Evolutionary conservation across 2,888 invertebrate genomes (phyloP).

Genomic region (Sclerodermus sp.): DNA sequence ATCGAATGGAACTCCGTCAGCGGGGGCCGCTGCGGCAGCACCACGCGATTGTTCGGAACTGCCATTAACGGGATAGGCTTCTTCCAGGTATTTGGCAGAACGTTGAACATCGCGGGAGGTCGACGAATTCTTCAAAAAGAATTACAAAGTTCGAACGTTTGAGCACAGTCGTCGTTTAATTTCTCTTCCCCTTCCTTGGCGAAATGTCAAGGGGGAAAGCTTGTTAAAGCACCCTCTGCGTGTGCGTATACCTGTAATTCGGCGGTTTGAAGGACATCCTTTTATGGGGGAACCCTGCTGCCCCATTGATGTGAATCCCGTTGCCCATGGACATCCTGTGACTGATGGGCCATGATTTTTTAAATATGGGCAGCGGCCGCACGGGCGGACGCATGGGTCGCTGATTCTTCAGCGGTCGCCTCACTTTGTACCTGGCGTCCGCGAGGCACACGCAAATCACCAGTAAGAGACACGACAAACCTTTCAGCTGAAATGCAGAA

Average conservation of each 20-base stretch:
- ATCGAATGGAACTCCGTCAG: conserved; percentile 46
- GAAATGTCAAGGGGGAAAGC: too few species aligned
- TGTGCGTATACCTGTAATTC: conserved; percentile 48
- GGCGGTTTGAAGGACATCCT: conserved; percentile 38
- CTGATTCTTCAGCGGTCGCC: conserved; percentile 40
- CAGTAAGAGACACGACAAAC: conserved; percentile 41
- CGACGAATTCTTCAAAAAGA: conserved; percentile 35
- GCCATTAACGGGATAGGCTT: conserved; percentile 37
- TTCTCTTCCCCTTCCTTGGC: too few species aligned
- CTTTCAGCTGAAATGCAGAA: conserved; percentile 32
- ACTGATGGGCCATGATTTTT: conserved; percentile 46
- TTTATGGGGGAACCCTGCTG: conserved; percentile 35
- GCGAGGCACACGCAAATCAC: conserved; percentile 35
- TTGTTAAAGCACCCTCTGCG: too few species aligned
- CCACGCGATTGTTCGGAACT: conserved; percentile 31
- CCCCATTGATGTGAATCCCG: conserved; percentile 35
- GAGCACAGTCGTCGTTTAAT: too few species aligned
- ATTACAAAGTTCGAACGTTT: too few species aligned
- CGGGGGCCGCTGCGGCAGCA: conserved; percentile 42
- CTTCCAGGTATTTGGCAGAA: conserved; percentile 28
- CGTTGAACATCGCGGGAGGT: conserved; percentile 42
- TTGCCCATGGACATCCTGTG: conserved; percentile 47
- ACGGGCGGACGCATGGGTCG: conserved; percentile 34
- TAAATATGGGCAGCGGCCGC: conserved; percentile 40
- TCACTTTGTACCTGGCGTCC: conserved; percentile 49